Evolutionary conservation across 2,113 vertebrate species (phyloP), one percentile per base, ranked within the genome.

Genomic region (Calypte anna): DNA sequence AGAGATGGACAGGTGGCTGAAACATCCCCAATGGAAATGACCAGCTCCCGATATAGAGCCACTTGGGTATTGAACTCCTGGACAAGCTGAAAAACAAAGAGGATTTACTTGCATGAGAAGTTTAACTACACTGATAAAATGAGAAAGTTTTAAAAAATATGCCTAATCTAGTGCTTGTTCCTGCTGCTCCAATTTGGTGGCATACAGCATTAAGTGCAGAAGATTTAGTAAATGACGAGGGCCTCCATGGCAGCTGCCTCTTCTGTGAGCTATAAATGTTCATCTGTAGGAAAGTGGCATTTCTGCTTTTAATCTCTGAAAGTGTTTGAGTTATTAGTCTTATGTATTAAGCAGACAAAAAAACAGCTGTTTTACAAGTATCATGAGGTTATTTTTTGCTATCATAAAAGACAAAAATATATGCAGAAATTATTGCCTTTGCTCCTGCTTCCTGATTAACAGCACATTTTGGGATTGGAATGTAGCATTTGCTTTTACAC

Each of bases 61-160:
- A 99, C 99, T 93, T 99, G 98, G 16, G 99, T 99, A 94, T 99
- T 99, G 98, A 99, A 99, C 90, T 99, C 99, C 97, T 99, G 99
- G 93, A 99, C 99, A 94, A 99, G 98, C 99, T 99, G 98, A 81
- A 97, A 98, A 91, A 97, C 84, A 97, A 96, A 91, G n/a, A 86
- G 48, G 20, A 84, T 53, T 96, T 86, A 93, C 70, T 93, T 76
- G 91, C 15, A 82, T 31, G 19, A 97, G 78, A 91, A 28, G 11
- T 50, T 94, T 33, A 66, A 58, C 24, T n/a, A 66, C 22, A 36
- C 1, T 17, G 24, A 36, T 17, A 70, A 64, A 92, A 46, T 20
- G 89, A 36, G 2, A 3, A 17, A 22, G 3, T 11, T 59, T 87
- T 75, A 68, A 2, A 69, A 79, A 82, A 12, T 10, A 62, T 13